Percentiles rank a stretch among this genome's conserved stretches.
phyloP scores from a whole-genome alignment of 2,797 vertebrate species.

The Sciaenops ocellatus region DNA sequence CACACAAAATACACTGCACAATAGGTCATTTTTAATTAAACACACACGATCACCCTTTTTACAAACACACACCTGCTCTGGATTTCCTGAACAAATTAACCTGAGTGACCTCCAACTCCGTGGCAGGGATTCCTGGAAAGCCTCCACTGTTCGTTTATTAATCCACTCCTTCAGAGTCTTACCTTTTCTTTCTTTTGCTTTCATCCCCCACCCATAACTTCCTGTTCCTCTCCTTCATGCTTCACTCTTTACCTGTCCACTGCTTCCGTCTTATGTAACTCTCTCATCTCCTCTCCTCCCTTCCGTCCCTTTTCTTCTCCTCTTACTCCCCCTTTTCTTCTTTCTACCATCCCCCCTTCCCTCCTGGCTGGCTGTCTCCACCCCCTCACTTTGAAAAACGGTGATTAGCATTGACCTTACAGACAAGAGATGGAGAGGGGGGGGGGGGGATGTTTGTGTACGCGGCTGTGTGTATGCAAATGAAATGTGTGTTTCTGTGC shows the following conservation, averaged over 20 bases:
- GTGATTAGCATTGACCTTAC: conserved; percentile 26
- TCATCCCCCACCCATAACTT: background rate
- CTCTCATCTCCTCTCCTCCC: background rate
- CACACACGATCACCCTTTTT: background rate
- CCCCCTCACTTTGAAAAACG: conserved; percentile 17
- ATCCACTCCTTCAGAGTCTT: background rate
- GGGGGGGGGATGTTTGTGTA: background rate
- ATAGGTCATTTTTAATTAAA: conserved; percentile 7
- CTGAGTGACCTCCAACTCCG: background rate
- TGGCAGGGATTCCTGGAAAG: background rate
- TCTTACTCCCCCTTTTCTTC: background rate
- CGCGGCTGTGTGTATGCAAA: background rate
- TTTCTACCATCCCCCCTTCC: background rate
- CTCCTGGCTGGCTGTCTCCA: conserved; percentile 7
- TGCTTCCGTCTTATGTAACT: background rate
- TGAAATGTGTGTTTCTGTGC: conserved; percentile 10
- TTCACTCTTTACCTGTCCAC: background rate
- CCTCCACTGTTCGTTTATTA: background rate
- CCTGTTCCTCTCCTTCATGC: background rate
- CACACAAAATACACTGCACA: conserved; percentile 10
- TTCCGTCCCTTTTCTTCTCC: background rate
- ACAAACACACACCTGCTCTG: background rate
- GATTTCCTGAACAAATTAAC: conserved; percentile 19
- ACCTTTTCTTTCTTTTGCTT: too few relatives aligned
- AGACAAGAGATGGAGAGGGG: background rate